These are phyloP conservation scores for Oscheius myriophilus DNA, from an alignment of 2,888 invertebrate genomes.

Conservation along the genomic window DNA sequence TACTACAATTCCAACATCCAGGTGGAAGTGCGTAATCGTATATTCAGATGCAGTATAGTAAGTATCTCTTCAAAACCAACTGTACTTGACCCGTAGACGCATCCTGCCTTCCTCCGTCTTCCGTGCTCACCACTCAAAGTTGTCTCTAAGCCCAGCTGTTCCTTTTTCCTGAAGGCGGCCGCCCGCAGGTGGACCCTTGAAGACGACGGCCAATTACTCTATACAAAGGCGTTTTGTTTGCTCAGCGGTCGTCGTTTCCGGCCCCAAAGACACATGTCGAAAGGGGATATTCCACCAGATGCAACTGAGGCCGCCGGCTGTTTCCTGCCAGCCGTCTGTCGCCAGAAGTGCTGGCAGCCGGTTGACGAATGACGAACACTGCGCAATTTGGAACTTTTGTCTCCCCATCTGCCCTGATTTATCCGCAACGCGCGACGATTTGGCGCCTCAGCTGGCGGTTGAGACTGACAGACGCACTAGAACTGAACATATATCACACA, in stretches of 20 bases:
- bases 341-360: too few species aligned
- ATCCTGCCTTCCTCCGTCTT: too few species aligned
- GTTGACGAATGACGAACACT: not conserved
- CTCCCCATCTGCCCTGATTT: not conserved
- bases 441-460: slow-evolving; percentile 1
- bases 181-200: slow-evolving; percentile 1
- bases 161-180: not conserved
- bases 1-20: too few species aligned
- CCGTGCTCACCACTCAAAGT: too few species aligned
- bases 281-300: slow-evolving; percentile 22
- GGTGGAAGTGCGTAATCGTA: too few species aligned
- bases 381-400: not conserved
- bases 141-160: too few species aligned
- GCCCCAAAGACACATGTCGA: slow-evolving; percentile 12
- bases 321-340: too few species aligned
- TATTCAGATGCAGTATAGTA: too few species aligned
- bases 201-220: slow-evolving; percentile 8
- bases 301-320: not conserved
- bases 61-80: too few species aligned
- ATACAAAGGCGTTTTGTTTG: slow-evolving; percentile 21
- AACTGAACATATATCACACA: too few species aligned
- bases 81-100: too few species aligned
- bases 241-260: slow-evolving; percentile 8
- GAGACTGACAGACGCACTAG: too few species aligned
- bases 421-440: slow-evolving; percentile 1